Conservation (phyloP, 2,797 vertebrate species). For the Phrynocephalus forsythii region DNA sequence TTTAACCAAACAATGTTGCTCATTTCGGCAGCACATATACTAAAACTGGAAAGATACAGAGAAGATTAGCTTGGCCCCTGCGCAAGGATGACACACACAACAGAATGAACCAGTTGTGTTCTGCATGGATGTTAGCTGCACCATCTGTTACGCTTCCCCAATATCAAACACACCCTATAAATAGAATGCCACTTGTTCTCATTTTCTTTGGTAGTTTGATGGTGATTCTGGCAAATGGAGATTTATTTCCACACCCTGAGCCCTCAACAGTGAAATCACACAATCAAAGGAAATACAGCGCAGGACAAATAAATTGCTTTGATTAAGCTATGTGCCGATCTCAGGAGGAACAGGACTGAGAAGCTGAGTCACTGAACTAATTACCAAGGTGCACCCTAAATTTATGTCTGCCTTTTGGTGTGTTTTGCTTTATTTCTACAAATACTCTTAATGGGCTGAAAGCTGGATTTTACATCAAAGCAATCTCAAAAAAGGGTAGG, state of each 20-base stretch:
- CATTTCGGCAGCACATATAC: no score
- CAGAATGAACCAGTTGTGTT: neutral
- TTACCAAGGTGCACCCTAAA: neutral
- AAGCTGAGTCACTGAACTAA: neutral
- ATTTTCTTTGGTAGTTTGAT: no score
- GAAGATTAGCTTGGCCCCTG: no score
- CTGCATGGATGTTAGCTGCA: neutral
- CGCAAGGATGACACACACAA: no score
- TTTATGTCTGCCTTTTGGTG: neutral
- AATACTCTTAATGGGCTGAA: neutral
- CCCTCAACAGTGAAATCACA: neutral
- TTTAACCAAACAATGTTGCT: neutral
- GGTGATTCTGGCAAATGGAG: neutral
- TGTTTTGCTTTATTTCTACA: neutral
- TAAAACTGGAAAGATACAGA: no score
- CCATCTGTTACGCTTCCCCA: neutral
- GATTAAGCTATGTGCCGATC: neutral
- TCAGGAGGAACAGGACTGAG: neutral
- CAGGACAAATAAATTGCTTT: neutral
- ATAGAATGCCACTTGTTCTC: neutral
- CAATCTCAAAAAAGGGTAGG: neutral
- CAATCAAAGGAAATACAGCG: no score
- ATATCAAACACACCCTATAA: neutral
- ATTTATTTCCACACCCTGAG: neutral
- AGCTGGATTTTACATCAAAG: neutral